Conservation (phyloP, 2,888 invertebrate species). For the Yponomeuta sedellus region DNA sequence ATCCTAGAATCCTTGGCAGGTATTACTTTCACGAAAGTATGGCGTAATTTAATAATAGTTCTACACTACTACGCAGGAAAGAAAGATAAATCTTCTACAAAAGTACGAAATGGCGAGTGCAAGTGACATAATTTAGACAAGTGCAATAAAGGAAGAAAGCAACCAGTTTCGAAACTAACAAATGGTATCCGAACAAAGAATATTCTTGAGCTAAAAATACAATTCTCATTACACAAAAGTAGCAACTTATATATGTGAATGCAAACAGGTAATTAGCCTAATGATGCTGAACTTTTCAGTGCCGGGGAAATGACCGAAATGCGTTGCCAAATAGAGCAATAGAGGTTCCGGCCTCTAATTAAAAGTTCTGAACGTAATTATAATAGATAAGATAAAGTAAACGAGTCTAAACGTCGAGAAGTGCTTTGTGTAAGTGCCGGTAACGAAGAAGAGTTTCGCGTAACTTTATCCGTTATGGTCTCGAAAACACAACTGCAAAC, state of each 20-base stretch:
- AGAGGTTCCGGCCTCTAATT: slow-evolving; percentile 14
- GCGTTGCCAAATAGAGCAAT: slow-evolving; percentile 18
- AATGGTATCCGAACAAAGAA: neutral
- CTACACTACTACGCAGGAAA: neutral
- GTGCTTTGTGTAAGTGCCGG: slow-evolving; percentile 1
- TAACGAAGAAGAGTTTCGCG: neutral
- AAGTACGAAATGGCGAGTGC: slow-evolving; percentile 14
- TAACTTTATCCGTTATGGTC: slow-evolving; percentile 16
- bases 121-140: slow-evolving; percentile 18
- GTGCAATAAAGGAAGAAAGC: slow-evolving; percentile 14
- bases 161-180: slow-evolving; percentile 5
- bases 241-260: neutral
- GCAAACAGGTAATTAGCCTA: slow-evolving; percentile 23
- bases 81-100: slow-evolving; percentile 20
- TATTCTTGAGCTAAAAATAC: neutral
- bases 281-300: slow-evolving; percentile 25
- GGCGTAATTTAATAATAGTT: neutral
- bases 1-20: neutral
- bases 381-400: neutral
- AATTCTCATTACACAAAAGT: neutral
- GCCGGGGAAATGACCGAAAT: slow-evolving; percentile 19
- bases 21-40: neutral
- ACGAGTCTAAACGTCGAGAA: slow-evolving; percentile 3
- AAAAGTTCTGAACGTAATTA: slow-evolving; percentile 2
- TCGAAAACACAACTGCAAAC: slow-evolving; percentile 15